Percentiles rank a stretch among this genome's conserved stretches.
Evolutionary conservation across 2,888 invertebrate species (phyloP).

Genomic region (Melipona bicolor): DNA sequence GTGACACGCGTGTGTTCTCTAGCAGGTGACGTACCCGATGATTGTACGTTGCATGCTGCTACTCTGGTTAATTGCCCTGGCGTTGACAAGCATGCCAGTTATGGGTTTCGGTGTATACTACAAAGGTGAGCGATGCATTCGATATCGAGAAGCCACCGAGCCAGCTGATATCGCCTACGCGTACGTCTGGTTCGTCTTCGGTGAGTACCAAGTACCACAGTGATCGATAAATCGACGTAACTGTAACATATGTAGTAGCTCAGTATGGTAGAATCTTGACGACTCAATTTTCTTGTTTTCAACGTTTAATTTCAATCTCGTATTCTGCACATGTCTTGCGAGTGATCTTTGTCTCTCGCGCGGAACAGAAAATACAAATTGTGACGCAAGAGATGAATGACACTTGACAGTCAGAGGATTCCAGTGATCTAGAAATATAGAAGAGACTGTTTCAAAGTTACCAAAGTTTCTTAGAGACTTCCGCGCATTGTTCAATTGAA

Average conservation of each 20-base stretch:
- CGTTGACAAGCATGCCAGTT: conserved; percentile 91
- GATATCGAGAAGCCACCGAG: conserved; percentile 90
- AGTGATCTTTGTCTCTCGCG: too few relatives aligned
- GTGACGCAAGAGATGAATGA: too few relatives aligned
- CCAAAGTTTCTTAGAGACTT: too few relatives aligned
- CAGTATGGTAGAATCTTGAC: background rate
- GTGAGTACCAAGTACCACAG: conserved; percentile 85
- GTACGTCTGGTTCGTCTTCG: conserved; percentile 90
- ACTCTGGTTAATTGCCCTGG: conserved; percentile 89
- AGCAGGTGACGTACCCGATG: conserved; percentile 93
- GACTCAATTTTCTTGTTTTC: background rate
- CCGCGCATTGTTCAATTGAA: too few relatives aligned
- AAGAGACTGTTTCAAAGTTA: too few relatives aligned
- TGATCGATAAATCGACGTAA: background rate
- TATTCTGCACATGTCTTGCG: too few relatives aligned
- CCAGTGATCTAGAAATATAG: too few relatives aligned
- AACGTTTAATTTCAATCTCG: background rate
- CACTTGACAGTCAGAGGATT: too few relatives aligned
- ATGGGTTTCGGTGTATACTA: conserved; percentile 85
- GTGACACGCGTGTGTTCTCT: conserved; percentile 76
- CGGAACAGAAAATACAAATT: too few relatives aligned
- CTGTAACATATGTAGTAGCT: background rate
- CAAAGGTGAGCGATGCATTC: conserved; percentile 85
- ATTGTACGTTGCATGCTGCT: conserved; percentile 89
- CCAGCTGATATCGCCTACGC: conserved; percentile 90